Conservation (phyloP, 2,888 invertebrate species). For the Cancer borealis region DNA sequence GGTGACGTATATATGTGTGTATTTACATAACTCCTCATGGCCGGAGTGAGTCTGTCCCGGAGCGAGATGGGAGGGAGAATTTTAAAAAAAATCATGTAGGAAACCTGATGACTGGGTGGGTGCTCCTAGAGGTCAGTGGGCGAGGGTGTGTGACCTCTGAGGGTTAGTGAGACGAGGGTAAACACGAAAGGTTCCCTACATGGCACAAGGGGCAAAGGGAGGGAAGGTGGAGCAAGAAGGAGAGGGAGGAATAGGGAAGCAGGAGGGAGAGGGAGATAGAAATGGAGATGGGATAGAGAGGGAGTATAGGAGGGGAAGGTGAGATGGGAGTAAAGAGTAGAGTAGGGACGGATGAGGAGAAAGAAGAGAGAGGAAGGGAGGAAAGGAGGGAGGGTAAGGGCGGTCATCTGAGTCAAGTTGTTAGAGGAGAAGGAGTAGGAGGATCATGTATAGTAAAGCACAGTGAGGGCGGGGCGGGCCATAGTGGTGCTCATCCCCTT, state of each 20-base stretch:
- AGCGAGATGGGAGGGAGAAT: neutral
- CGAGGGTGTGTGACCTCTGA: neutral
- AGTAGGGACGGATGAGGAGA: too few species aligned
- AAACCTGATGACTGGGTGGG: slow-evolving; percentile 12
- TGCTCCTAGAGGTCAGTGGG: slow-evolving; percentile 4
- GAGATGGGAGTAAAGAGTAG: neutral
- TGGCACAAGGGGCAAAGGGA: neutral
- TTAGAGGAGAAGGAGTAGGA: neutral
- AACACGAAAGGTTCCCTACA: neutral
- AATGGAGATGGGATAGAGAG: neutral
- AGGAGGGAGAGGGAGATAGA: neutral
- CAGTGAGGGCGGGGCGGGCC: neutral
- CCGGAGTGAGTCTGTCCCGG: neutral
- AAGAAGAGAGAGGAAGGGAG: too few species aligned
- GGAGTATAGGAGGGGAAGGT: neutral
- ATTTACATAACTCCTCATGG: slow-evolving; percentile 29
- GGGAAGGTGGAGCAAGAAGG: neutral
- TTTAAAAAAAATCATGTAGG: neutral
- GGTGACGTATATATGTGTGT: neutral
- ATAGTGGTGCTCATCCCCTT: neutral
- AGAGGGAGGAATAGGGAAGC: neutral
- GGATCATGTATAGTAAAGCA: neutral
- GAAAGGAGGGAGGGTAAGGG: neutral
- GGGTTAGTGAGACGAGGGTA: neutral
- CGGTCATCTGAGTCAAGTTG: too few species aligned